These are phyloP conservation scores for Eurois occulta DNA, from an alignment of 2,888 invertebrate genomes.

Conservation along the genomic window DNA sequence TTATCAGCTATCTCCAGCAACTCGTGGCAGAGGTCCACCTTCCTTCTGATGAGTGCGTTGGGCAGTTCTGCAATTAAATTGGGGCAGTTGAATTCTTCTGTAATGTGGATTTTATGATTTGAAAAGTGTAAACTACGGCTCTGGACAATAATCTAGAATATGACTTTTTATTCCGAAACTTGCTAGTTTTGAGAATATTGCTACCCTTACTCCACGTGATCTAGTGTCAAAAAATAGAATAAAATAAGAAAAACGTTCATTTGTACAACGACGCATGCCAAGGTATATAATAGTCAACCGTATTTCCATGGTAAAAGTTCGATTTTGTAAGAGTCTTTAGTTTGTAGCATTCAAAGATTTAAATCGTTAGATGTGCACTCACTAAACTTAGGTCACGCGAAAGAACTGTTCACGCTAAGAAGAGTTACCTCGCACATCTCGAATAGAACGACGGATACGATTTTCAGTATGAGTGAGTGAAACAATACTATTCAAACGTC, in stretches of 20 bases:
- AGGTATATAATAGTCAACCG: neutral
- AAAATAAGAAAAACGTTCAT: neutral
- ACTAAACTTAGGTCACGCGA: neutral
- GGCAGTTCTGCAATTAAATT: conserved; percentile 87
- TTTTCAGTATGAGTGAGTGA: neutral
- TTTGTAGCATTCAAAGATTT: neutral
- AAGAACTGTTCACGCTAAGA: neutral
- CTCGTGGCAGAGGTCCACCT: conserved; percentile 92
- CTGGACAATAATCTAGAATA: no score
- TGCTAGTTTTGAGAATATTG: no score
- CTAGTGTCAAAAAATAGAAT: no score
- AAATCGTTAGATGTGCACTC: neutral
- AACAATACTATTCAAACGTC: neutral
- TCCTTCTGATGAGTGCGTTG: conserved; percentile 89
- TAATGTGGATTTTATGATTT: neutral
- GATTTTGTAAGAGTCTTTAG: neutral
- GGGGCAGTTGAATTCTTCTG: neutral
- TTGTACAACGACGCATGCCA: neutral
- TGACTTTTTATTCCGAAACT: no score
- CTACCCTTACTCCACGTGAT: neutral
- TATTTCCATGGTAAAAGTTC: neutral
- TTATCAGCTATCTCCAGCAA: conserved; percentile 91
- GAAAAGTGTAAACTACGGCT: no score
- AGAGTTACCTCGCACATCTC: neutral
- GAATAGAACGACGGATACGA: neutral